Base-by-base conservation (phyloP, 2,113 vertebrate genomes). In the Muntiacus reevesi region DNA sequence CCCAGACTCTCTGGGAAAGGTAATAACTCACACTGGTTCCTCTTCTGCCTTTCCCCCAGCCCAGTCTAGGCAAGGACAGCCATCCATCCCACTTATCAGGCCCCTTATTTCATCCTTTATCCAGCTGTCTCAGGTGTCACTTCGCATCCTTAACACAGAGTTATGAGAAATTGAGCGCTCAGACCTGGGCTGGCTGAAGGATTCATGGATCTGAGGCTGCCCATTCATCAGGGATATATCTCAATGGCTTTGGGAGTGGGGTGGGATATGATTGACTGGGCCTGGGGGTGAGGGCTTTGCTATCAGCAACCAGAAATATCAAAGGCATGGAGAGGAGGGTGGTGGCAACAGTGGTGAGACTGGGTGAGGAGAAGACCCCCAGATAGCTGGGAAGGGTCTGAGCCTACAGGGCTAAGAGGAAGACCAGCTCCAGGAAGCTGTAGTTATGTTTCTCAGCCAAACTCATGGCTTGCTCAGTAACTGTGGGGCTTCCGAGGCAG, bases 21-120 rank as follows among this genome's bases (percentile, higher is more conserved):
- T 16, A 60, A 89, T 97, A 93, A 94, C 25, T 97, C 82, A 94
- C 5, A 9, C 21, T 3, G 43, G 94, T 40, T 78, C 67, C 17
- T 97, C 89, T 96, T 67, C 40, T 5, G 27, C 86, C 95, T 96
- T 91, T 92, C 91, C 84, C 45, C 16, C 95, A 87, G 74, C 74
- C 85, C 76, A 60, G 52, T 55, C n/a, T 87, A 52, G 45, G 55
- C 95, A 96, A 96, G 98, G 96, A 98, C 92, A 93, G 96, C 91
- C 93, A 97, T 98, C 97, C 97, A 94, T 98, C 97, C 84, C 64
- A 88, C 95, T 97, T 96, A 97, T 96, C 87, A 54, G 91, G 45
- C 86, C 60, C 97, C 95, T 97, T 97, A 98, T 97, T 98, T 98
- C 97, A 98, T 97, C 90, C 94, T 98, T 98, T 97, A 98, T 97